Percentiles rank a stretch among this genome's conserved stretches.
These are phyloP conservation scores for Phyto melanocephala DNA, from an alignment of 2,888 invertebrate genomes.

Conservation along the genomic window DNA sequence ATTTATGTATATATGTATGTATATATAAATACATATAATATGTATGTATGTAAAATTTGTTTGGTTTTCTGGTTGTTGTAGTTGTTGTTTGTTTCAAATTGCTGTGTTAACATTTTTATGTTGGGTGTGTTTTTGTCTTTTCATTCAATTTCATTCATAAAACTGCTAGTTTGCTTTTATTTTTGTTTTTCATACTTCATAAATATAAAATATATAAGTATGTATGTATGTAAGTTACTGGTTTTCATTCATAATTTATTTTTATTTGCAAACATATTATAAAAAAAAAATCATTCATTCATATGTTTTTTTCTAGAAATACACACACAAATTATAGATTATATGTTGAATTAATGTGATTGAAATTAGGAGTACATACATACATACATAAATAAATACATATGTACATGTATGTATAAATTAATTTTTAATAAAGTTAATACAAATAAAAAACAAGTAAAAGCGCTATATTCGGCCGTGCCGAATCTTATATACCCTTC, in stretches of 20 bases:
- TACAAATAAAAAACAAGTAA: too few relatives aligned
- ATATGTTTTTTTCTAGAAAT: slow-evolving; percentile 12
- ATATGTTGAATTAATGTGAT: not conserved
- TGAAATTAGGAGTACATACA: not conserved
- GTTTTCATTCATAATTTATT: slow-evolving; percentile 61
- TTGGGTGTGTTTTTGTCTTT: slow-evolving; percentile 20
- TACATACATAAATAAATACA: too few relatives aligned
- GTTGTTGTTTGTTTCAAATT: slow-evolving; percentile 53
- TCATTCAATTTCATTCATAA: slow-evolving; percentile 66
- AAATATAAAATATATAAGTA: slow-evolving; percentile 5
- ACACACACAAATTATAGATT: not conserved
- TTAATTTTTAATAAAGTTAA: too few relatives aligned
- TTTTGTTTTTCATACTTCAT: too few relatives aligned
- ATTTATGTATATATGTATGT: not conserved
- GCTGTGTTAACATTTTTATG: slow-evolving; percentile 67
- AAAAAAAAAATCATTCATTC: slow-evolving; percentile 48
- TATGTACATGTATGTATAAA: too few relatives aligned
- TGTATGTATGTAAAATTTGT: not conserved
- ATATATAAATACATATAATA: too few relatives aligned
- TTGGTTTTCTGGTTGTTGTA: not conserved
- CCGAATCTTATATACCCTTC: too few relatives aligned
- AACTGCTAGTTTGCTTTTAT: slow-evolving; percentile 55
- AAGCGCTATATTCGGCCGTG: too few relatives aligned
- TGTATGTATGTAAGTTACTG: slow-evolving; percentile 39
- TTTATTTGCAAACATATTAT: slow-evolving; percentile 13